These are phyloP conservation scores for Pomacea canaliculata DNA, from an alignment of 2,888 invertebrate genomes.

Conservation along the genomic window DNA sequence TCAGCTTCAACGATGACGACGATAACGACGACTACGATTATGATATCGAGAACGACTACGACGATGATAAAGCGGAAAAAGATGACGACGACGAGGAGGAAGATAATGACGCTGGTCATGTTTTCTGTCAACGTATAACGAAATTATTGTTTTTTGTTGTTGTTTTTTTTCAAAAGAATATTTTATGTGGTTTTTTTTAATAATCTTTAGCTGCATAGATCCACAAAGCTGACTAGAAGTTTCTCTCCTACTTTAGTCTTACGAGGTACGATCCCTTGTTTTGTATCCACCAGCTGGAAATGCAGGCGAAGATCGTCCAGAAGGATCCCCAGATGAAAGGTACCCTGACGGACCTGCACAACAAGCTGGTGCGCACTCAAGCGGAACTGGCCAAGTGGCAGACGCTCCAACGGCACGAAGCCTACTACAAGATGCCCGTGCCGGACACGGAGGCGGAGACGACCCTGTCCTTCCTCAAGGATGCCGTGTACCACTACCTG, in stretches of 20 bases:
- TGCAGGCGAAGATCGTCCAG: slow-evolving; percentile 43
- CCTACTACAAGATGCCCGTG: slow-evolving; percentile 53
- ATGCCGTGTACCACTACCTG: slow-evolving; percentile 64
- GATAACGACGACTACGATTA: too few species aligned
- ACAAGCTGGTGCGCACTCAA: slow-evolving; percentile 59
- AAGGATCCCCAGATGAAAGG: slow-evolving; percentile 32
- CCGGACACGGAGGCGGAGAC: slow-evolving; percentile 62
- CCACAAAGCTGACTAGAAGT: too few species aligned
- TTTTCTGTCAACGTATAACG: too few species aligned
- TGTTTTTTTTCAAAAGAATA: too few species aligned
- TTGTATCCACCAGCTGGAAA: slow-evolving; percentile 52
- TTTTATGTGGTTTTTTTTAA: too few species aligned
- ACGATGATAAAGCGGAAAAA: too few species aligned
- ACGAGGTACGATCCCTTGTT: not conserved
- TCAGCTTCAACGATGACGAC: too few species aligned
- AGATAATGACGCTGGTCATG: too few species aligned
- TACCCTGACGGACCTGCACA: slow-evolving; percentile 56
- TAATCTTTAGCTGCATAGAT: too few species aligned
- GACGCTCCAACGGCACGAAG: slow-evolving; percentile 52
- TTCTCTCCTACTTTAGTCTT: not conserved
- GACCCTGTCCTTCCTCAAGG: slow-evolving; percentile 59
- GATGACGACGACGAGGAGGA: too few species aligned
- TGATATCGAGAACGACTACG: too few species aligned
- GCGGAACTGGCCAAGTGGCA: slow-evolving; percentile 65
- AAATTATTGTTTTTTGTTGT: too few species aligned